Conservation (phyloP, 2,113 vertebrate genomes). For the Patagioenas fasciata region DNA sequence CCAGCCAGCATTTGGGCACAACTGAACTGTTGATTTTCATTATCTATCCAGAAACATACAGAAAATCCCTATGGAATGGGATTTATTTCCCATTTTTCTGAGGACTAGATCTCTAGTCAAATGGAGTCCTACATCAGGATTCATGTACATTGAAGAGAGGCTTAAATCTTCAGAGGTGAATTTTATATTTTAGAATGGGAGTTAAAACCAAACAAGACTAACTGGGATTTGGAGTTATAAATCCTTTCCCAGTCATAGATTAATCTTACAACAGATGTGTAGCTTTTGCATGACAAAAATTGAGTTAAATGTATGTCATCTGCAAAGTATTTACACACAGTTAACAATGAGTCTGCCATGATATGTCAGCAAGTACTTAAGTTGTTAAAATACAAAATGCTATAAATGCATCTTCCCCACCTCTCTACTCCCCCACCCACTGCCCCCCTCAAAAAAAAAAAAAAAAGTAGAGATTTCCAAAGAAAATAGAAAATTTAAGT, state of each 20-base stretch:
- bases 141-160: not conserved
- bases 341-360: not conserved
- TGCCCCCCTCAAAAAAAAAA: rapidly evolving
- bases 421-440: too few relatives aligned
- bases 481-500: not conserved
- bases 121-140: not conserved
- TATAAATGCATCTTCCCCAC: not conserved
- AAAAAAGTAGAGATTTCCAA: not conserved
- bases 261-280: not conserved
- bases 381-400: not conserved
- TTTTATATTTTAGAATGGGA: not conserved
- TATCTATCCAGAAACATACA: not conserved
- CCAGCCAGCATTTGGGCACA: not conserved
- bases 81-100: not conserved
- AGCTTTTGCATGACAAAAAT: not conserved
- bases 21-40: not conserved
- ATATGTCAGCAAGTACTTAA: not conserved
- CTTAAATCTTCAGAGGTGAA: not conserved
- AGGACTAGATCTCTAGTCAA: not conserved
- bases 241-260: not conserved
- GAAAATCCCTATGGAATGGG: not conserved
- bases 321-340: not conserved
- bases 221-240: not conserved
- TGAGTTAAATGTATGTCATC: not conserved
- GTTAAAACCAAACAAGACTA: not conserved